These are phyloP conservation scores for Gorsachius magnificus DNA, from an alignment of 2,797 vertebrate genomes.

Conservation along the genomic window DNA sequence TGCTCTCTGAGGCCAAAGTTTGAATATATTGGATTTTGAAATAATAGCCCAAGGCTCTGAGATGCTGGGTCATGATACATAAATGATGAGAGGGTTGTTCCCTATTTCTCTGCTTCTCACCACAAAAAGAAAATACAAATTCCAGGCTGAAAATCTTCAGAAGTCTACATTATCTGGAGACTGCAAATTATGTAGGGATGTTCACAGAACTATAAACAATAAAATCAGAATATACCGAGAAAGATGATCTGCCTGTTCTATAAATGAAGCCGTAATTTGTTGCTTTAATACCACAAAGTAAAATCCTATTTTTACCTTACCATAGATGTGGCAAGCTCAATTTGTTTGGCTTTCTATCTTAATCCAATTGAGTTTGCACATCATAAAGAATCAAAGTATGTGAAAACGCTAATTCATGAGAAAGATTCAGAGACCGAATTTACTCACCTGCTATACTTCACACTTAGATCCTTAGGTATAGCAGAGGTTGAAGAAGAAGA, in stretches of 20 bases:
- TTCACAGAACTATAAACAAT: background rate
- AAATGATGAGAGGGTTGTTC: slow-evolving; percentile 30
- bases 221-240: background rate
- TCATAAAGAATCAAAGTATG: background rate
- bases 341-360: background rate
- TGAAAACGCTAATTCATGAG: background rate
- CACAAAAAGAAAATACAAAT: slow-evolving; percentile 7
- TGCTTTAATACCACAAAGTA: background rate
- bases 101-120: background rate
- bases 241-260: background rate
- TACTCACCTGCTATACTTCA: background rate
- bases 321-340: background rate
- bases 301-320: background rate
- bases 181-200: background rate
- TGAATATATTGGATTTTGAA: slow-evolving; percentile 72
- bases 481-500: background rate
- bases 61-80: slow-evolving; percentile 48
- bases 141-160: background rate
- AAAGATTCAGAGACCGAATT: background rate
- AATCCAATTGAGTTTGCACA: background rate
- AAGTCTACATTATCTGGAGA: background rate
- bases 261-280: background rate
- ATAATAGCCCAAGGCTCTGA: slow-evolving; percentile 60
- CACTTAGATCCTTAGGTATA: background rate
- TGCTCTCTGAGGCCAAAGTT: slow-evolving; percentile 64